Conservation (phyloP, 2,113 vertebrate genomes). For the Melanocharis versteri region DNA sequence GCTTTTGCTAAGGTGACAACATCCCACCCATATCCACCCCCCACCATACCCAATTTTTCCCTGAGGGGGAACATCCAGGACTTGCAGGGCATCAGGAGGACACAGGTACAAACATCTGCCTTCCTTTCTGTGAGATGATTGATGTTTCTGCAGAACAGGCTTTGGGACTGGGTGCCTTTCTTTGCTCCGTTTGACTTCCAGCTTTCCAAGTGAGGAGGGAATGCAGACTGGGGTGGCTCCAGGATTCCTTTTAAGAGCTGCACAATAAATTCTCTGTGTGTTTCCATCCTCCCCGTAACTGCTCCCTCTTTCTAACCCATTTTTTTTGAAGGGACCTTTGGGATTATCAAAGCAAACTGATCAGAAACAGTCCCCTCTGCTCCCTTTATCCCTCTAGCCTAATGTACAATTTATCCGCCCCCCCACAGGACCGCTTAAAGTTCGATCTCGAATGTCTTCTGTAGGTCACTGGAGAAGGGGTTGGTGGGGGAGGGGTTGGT, state of each 20-base stretch:
- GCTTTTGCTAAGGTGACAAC: slow-evolving; percentile 56
- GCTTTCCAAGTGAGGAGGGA: slow-evolving; percentile 45
- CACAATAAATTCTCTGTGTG: background rate
- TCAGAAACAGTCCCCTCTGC: slow-evolving; percentile 41
- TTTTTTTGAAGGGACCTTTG: slow-evolving; percentile 56
- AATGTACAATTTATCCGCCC: slow-evolving; percentile 31
- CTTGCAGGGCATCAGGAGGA: slow-evolving; percentile 13
- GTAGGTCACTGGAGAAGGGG: slow-evolving; percentile 96
- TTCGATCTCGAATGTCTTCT: slow-evolving; percentile 99
- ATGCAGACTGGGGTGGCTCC: background rate
- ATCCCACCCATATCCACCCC: background rate
- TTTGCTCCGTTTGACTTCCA: slow-evolving; percentile 43
- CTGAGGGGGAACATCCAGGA: slow-evolving; percentile 12
- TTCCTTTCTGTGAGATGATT: slow-evolving; percentile 26
- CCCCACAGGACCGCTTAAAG: slow-evolving; percentile 72
- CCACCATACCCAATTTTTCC: background rate
- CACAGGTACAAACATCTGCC: slow-evolving; percentile 34
- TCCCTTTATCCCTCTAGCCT: slow-evolving; percentile 46
- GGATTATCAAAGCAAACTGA: slow-evolving; percentile 63
- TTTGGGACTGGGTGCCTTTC: slow-evolving; percentile 37
- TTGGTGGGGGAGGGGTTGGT: slow-evolving; percentile 95
- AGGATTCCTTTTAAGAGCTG: slow-evolving; percentile 25
- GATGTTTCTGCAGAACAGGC: slow-evolving; percentile 60
- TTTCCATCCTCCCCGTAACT: background rate
- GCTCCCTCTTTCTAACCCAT: slow-evolving; percentile 28